These are phyloP conservation scores for Drosophila birchii DNA, from an alignment of 2,888 invertebrate species.

Conservation along the genomic window DNA sequence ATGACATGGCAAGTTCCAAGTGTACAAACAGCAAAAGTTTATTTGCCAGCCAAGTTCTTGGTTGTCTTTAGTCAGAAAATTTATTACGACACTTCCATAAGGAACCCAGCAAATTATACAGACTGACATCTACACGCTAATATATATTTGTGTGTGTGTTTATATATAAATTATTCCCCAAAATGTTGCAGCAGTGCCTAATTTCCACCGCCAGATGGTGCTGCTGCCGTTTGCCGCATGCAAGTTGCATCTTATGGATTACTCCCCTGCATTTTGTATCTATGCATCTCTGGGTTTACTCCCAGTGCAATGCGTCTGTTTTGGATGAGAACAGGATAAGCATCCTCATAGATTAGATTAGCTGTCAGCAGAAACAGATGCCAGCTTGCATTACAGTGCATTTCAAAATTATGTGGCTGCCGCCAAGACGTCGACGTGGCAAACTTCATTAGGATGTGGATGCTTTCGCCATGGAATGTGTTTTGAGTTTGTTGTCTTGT, in stretches of 20 bases:
- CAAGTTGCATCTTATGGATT: constrained; percentile 3
- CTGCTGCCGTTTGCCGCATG: not conserved
- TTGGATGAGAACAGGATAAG: constrained; percentile 27
- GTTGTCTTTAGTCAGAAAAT: constrained; percentile 38
- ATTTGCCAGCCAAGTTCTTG: constrained; percentile 27
- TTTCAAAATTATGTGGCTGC: constrained; percentile 24
- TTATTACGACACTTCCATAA: constrained; percentile 36
- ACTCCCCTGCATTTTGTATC: not conserved
- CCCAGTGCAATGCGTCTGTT: constrained; percentile 8
- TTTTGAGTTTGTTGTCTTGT: constrained; percentile 3
- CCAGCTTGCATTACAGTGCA: constrained; percentile 13
- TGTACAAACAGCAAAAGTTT: constrained; percentile 43
- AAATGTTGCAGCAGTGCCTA: constrained; percentile 33
- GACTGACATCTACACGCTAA: constrained; percentile 18
- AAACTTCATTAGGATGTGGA: constrained; percentile 21
- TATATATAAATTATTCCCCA: constrained; percentile 25
- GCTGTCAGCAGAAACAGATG: constrained; percentile 39
- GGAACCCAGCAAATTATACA: constrained; percentile 22
- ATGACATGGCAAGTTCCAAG: constrained; percentile 42
- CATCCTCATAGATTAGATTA: constrained; percentile 39
- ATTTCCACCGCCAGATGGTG: constrained; percentile 16
- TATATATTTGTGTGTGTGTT: not conserved
- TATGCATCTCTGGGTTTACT: constrained; percentile 4
- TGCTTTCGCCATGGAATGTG: not conserved
- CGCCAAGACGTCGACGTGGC: constrained; percentile 1